These are phyloP conservation scores for Ammodramus savannarum DNA, from an alignment of 2,113 vertebrate species.

Conservation along the genomic window DNA sequence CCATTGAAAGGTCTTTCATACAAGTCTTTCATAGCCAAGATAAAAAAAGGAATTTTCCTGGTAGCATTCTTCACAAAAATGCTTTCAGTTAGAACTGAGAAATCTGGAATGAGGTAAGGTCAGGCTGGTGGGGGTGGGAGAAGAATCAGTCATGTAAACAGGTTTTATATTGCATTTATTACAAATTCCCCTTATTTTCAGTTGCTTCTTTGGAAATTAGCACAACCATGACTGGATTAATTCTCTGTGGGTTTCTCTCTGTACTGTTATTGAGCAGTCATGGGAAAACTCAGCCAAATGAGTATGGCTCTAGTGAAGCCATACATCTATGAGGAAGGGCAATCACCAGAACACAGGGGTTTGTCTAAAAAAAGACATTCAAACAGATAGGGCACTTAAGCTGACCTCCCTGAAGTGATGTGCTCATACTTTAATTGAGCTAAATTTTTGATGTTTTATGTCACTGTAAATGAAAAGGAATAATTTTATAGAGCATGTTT, in stretches of 20 bases:
- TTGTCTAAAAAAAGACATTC: constrained; percentile 56
- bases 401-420: constrained; percentile 39
- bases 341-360: constrained; percentile 34
- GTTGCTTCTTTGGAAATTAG: constrained; percentile 40
- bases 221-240: constrained; percentile 54
- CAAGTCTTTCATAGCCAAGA: not conserved
- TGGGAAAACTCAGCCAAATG: constrained; percentile 53
- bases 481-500: not conserved
- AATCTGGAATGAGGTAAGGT: constrained; percentile 38
- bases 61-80: constrained; percentile 38
- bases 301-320: constrained; percentile 30
- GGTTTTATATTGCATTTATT: constrained; percentile 52
- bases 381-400: constrained; percentile 23
- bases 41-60: constrained; percentile 33
- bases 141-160: constrained; percentile 37
- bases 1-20: constrained; percentile 6
- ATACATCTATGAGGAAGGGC: constrained; percentile 34
- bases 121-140: not conserved
- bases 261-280: constrained; percentile 63
- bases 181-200: constrained; percentile 38
- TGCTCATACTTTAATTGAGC: constrained; percentile 51
- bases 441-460: constrained; percentile 44
- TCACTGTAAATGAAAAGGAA: not conserved
- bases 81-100: constrained; percentile 18
- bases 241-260: constrained; percentile 47